Evolutionary conservation across 2,113 vertebrate genomes (phyloP), one percentile per base, ranked within the genome.

Genomic region (Syrmaticus mikado): DNA sequence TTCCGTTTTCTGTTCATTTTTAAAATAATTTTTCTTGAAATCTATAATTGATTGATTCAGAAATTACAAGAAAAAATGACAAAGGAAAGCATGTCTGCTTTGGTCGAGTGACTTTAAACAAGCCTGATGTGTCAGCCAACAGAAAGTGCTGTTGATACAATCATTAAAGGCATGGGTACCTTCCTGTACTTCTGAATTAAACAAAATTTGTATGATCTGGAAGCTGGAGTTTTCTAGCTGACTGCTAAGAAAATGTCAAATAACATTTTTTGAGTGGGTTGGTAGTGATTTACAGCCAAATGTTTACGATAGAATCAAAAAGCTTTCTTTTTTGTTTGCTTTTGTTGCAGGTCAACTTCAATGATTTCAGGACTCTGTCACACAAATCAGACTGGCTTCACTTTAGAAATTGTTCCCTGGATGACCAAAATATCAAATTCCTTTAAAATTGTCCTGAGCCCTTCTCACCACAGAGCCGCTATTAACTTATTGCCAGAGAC

Each of bases 11-110:
- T 74, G 40, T 40, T 97, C 90, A 67, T 46, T 58, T 82, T 85
- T 50, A 14, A 8, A 4, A 2, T 9, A 12, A 28, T 8, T 41
- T 34, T 38, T 86, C 52, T 72, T 82, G 94, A 88, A 95, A 89
- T 94, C 85, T 72, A 62, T 97, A 97, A 97, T 61, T 90, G 89
- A 97, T 96, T 83, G 91, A 96, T 92, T 97, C 96, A 94, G 87
- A 91, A 93, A 36, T 93, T 68, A 81, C 0, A 1, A 95, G 64
- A 22, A 55, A 68, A 84, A 64, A 79, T 40, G n/a, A 77, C 8
- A 1, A 96, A 92, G 82, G 93, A 82, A 86, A 89, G 50, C 61
- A 60, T 61, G 80, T 87, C 90, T 92, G 93, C 82, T 82, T 86
- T 85, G 86, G 79, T 87, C 70, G 57, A 50, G 74, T 83, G 88